These are phyloP conservation scores for Fulmarus glacialis DNA, from an alignment of 2,113 vertebrate genomes.

Conservation along the genomic window DNA sequence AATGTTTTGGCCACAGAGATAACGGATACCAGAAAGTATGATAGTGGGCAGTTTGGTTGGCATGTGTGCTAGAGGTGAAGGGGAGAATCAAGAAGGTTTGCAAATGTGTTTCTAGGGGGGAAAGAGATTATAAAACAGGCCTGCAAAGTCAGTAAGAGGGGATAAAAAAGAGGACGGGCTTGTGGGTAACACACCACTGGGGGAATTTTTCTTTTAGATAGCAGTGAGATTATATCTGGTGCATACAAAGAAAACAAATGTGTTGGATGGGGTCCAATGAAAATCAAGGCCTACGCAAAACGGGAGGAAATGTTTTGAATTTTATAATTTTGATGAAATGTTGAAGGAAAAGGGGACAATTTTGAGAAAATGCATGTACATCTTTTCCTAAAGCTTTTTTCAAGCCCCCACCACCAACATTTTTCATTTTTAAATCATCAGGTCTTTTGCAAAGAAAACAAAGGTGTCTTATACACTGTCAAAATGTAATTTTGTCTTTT, in stretches of 20 bases:
- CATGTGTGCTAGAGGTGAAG: not conserved
- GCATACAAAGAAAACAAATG: not conserved
- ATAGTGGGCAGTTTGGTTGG: not conserved
- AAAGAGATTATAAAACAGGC: not conserved
- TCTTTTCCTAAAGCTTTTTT: conserved; percentile 15
- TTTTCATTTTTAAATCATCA: conserved; percentile 4
- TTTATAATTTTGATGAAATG: conserved; percentile 11
- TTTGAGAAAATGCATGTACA: not conserved
- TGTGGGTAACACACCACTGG: not conserved
- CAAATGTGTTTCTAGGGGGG: not conserved
- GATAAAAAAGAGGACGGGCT: not conserved
- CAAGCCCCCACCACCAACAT: not conserved
- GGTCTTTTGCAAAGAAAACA: not conserved
- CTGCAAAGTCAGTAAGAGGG: not conserved
- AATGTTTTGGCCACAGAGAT: not conserved
- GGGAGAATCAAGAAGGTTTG: not conserved
- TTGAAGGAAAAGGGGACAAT: not conserved
- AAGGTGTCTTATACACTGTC: not conserved
- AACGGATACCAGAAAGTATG: not conserved
- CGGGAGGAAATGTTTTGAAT: conserved; percentile 10
- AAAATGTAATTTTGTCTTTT: not conserved
- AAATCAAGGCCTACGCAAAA: not conserved
- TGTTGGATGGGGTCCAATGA: not conserved
- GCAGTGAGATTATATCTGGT: not conserved
- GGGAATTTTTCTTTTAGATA: not conserved